A percentile compares a stretch with the other conserved stretches of the same genome.
phyloP scores from a whole-genome alignment of 2,113 vertebrate genomes.

The Ictalurus furcatus region DNA sequence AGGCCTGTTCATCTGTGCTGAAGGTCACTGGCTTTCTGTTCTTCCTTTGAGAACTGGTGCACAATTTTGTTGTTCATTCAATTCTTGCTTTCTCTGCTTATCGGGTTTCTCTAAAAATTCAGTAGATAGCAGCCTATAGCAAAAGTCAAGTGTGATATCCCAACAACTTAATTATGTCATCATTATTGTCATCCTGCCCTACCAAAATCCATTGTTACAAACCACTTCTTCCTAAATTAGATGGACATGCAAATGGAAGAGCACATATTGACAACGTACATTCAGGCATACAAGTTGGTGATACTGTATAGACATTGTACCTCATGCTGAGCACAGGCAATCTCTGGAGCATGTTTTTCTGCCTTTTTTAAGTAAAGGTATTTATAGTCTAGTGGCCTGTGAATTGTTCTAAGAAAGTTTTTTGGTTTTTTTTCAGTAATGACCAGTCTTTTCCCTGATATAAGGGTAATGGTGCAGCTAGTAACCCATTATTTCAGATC shows the following conservation, averaged over 20 bases:
- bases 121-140: neutral
- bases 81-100: neutral
- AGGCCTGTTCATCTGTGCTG: neutral
- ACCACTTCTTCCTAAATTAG: neutral
- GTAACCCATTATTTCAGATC: slow-evolving; percentile 17
- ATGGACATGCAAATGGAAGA: neutral
- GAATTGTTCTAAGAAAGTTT: slow-evolving; percentile 1
- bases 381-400: neutral
- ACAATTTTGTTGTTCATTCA: neutral
- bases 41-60: neutral
- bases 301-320: neutral
- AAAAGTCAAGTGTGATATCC: neutral
- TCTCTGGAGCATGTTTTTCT: neutral
- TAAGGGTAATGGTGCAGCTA: neutral
- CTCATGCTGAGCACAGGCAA: neutral
- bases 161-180: neutral
- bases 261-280: neutral
- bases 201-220: neutral
- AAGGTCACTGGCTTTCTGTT: neutral
- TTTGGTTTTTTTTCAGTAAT: neutral
- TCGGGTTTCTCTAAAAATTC: neutral
- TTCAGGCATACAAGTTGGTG: neutral
- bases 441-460: neutral
- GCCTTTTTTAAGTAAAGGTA: neutral
- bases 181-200: neutral